Conservation (phyloP, 2,113 vertebrate species). For the Zeus faber region DNA sequence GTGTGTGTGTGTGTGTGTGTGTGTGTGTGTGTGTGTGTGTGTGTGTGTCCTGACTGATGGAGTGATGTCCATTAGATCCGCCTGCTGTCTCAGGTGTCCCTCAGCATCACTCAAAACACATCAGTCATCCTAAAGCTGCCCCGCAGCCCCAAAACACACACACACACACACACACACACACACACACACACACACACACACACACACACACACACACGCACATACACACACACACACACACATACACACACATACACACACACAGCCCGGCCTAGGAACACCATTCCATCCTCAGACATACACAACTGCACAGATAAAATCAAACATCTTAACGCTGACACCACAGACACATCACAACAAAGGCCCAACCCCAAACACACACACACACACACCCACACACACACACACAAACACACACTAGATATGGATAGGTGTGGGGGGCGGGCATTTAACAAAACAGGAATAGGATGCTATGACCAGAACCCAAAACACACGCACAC, state of each 20-base stretch:
- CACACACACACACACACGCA: slow-evolving; percentile 51
- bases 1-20: slow-evolving; percentile 10
- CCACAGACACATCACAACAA: slow-evolving; percentile 44
- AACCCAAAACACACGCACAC: slow-evolving; percentile 36
- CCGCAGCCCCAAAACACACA: slow-evolving; percentile 74
- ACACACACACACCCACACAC: slow-evolving; percentile 4
- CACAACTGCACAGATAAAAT: slow-evolving; percentile 34
- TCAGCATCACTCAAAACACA: slow-evolving; percentile 66
- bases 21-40: background rate
- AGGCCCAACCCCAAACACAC: slow-evolving; percentile 9
- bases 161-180: slow-evolving; percentile 18
- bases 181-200: slow-evolving; percentile 7
- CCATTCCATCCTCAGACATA: background rate
- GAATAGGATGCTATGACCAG: slow-evolving; percentile 36
- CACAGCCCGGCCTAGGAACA: too few species aligned
- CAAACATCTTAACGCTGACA: slow-evolving; percentile 36
- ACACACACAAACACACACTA: slow-evolving; percentile 4
- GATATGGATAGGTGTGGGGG: too few species aligned
- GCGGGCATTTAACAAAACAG: slow-evolving; percentile 34
- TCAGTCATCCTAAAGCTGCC: slow-evolving; percentile 75
- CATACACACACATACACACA: slow-evolving; percentile 31
- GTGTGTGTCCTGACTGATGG: slow-evolving; percentile 47
- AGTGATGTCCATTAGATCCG: slow-evolving; percentile 60
- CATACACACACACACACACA: background rate
- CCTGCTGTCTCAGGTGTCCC: slow-evolving; percentile 62